Evolutionary conservation across 2,888 invertebrate genomes (phyloP).

Genomic region (Drosophila paranaensis): DNA sequence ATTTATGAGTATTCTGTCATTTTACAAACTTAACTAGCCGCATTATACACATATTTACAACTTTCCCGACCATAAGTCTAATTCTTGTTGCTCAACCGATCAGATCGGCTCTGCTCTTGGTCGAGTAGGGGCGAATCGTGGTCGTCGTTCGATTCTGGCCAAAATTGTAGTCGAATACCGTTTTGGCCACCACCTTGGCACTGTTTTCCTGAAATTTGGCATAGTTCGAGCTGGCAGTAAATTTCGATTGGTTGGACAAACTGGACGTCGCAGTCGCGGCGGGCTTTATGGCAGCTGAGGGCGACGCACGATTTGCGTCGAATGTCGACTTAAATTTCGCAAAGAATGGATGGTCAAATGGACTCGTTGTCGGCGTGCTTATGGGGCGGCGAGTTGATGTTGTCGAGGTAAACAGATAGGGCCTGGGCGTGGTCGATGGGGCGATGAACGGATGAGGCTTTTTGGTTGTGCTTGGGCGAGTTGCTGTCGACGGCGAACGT

Average conservation of each 20-base stretch:
- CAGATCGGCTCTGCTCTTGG: constrained; percentile 11
- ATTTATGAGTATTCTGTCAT: constrained; percentile 64
- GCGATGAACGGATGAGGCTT: not conserved
- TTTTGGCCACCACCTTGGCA: constrained; percentile 55
- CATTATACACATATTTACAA: constrained; percentile 55
- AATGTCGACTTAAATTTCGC: constrained; percentile 57
- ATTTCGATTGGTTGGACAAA: constrained; percentile 21
- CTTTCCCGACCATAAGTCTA: constrained; percentile 16
- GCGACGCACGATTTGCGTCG: constrained; percentile 9
- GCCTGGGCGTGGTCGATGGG: constrained; percentile 56
- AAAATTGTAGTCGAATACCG: constrained; percentile 54
- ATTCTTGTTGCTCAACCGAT: constrained; percentile 28
- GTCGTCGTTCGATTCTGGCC: constrained; percentile 45
- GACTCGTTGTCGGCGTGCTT: constrained; percentile 44
- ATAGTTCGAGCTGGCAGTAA: constrained; percentile 60
- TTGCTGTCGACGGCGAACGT: constrained; percentile 3
- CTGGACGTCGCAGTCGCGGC: constrained; percentile 17
- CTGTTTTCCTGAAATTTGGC: constrained; percentile 63
- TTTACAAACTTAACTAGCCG: constrained; percentile 51
- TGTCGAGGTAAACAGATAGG: constrained; percentile 61
- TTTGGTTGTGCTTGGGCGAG: constrained; percentile 3
- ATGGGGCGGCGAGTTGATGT: constrained; percentile 29
- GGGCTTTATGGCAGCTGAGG: constrained; percentile 18
- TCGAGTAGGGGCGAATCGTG: constrained; percentile 28
- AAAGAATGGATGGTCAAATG: constrained; percentile 63